These are phyloP conservation scores for Buathra laborator DNA, from an alignment of 2,888 invertebrate species.

Conservation along the genomic window DNA sequence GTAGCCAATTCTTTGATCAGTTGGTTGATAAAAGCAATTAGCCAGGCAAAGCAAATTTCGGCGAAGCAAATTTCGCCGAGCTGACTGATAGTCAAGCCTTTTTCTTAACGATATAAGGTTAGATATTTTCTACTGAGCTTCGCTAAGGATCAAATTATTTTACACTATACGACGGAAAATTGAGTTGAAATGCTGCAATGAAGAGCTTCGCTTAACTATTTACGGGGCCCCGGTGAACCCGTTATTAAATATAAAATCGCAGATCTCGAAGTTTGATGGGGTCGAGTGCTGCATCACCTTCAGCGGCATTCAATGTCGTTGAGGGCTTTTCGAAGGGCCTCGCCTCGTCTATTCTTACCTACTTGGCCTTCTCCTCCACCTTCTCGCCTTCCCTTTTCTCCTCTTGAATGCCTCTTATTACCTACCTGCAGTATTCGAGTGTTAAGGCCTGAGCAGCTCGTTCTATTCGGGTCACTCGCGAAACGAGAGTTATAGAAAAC, in stretches of 20 bases:
- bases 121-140: too few relatives aligned
- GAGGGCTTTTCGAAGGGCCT: constrained; percentile 21
- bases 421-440: constrained; percentile 22
- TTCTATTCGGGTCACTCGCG: constrained; percentile 50
- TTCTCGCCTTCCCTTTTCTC: not conserved
- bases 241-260: constrained; percentile 33
- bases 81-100: too few relatives aligned
- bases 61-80: too few relatives aligned
- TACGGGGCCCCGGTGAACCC: not conserved
- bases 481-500: constrained; percentile 20
- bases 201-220: constrained; percentile 18
- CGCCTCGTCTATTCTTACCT: constrained; percentile 8
- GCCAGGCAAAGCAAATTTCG: too few relatives aligned
- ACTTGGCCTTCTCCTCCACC: not conserved
- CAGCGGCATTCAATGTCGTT: constrained; percentile 8
- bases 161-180: not conserved
- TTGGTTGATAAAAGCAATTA: too few relatives aligned
- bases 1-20: too few relatives aligned
- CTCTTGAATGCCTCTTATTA: not conserved
- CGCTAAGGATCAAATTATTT: not conserved
- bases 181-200: not conserved
- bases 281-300: constrained; percentile 13
- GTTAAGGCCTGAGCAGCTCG: constrained; percentile 20
- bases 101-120: too few relatives aligned
- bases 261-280: constrained; percentile 2